These are phyloP conservation scores for Hyperopisus bebe DNA, from an alignment of 2,113 vertebrate genomes.

Conservation along the genomic window DNA sequence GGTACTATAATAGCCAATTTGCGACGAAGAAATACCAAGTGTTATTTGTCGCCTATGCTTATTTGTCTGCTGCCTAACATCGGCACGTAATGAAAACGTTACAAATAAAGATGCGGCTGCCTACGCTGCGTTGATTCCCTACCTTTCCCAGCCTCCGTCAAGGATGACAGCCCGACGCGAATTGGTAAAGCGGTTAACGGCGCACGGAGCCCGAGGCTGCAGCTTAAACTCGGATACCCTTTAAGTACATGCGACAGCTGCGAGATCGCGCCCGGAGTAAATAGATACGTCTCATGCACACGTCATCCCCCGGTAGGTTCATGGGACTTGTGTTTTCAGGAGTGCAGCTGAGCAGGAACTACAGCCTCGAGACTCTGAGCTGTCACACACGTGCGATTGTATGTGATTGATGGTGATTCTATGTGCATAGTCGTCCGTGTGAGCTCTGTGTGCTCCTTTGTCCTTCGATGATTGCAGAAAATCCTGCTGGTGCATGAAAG, in stretches of 20 bases:
- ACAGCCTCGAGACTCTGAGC: neutral
- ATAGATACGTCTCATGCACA: neutral
- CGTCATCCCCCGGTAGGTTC: neutral
- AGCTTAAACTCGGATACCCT: slow-evolving; percentile 28
- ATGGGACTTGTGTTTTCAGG: slow-evolving; percentile 14
- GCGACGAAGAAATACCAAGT: neutral
- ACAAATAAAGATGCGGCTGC: neutral
- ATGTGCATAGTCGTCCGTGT: neutral
- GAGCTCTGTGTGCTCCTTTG: neutral
- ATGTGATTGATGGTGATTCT: neutral
- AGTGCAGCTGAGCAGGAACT: neutral
- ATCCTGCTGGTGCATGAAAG: neutral
- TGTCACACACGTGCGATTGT: neutral
- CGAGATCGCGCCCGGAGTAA: neutral
- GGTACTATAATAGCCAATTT: neutral
- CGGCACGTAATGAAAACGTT: neutral
- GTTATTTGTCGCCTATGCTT: neutral
- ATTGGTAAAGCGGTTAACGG: neutral
- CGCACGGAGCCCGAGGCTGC: slow-evolving; percentile 24
- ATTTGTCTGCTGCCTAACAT: neutral
- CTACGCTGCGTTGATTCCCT: neutral
- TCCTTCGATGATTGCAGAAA: neutral
- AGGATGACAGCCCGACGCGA: slow-evolving; percentile 9
- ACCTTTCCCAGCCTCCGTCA: slow-evolving; percentile 17
- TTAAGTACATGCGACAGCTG: slow-evolving; percentile 12